Evolutionary conservation across 2,113 vertebrate species (phyloP).

Genomic region (Mobula hypostoma): DNA sequence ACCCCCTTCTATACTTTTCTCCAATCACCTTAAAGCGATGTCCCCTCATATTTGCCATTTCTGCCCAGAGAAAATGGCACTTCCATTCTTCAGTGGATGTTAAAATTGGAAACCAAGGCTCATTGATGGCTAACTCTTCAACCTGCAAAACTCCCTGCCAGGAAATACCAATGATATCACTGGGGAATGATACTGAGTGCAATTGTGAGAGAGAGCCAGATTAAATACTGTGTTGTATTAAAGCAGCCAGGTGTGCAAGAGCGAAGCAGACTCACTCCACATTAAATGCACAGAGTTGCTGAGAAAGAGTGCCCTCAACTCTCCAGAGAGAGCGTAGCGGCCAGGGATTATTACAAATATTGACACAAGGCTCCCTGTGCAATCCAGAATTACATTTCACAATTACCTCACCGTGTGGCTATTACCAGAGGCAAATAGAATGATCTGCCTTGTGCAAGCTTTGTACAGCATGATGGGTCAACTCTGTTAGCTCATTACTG

Average conservation of each 20-base stretch:
- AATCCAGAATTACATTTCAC: not conserved
- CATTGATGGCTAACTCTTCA: not conserved
- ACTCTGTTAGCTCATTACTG: not conserved
- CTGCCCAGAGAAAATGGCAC: no score
- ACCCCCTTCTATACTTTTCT: no score
- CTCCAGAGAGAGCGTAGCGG: not conserved
- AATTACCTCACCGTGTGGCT: no score
- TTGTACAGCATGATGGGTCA: not conserved
- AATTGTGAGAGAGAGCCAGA: not conserved
- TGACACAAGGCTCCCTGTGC: not conserved
- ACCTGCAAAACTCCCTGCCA: not conserved
- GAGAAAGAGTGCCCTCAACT: no score
- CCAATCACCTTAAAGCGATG: no score
- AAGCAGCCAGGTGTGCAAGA: not conserved
- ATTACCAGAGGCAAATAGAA: not conserved
- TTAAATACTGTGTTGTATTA: not conserved
- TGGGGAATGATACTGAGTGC: not conserved
- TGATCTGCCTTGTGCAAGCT: not conserved
- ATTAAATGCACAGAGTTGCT: no score
- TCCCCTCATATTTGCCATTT: no score
- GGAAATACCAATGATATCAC: not conserved
- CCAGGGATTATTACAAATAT: not conserved
- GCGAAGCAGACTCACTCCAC: not conserved
- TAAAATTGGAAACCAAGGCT: not conserved
- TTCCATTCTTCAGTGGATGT: not conserved